Evolutionary conservation across 2,113 vertebrate species (phyloP), one percentile per base, ranked within the genome.

Genomic region (Psophia crepitans): DNA sequence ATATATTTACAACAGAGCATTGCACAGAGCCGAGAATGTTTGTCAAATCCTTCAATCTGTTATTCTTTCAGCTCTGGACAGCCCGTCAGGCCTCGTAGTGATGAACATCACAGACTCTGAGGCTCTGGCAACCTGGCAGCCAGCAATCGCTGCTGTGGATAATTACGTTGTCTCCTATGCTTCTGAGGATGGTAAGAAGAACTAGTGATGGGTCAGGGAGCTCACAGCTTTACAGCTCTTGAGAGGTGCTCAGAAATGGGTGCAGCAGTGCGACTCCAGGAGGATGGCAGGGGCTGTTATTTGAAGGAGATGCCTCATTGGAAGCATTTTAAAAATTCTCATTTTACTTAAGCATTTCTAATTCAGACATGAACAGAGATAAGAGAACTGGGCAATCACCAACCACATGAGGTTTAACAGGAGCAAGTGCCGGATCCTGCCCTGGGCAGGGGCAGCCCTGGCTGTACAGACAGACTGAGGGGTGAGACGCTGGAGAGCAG

Each of bases 101-200:
- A 94, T 99, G 84, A 99, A 99, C 95, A 98, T 99, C 98, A 99
- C 99, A 0, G 99, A 99, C 75, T 98, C 98, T 0, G 98, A 98
- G 85, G 99, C 99, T 56, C 86, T 99, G 96, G 98, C 99, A 44
- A 98, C 98, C 49, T 99, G 99, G 99, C 99, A 99, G 96, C 99
- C 99, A 1, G 99, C 99, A 70, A 99, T 99, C 6, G 99, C 99
- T 24, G 98, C 99, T 0, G 99, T 99, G 74, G 99, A 99, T 18
- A 99, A 98, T 63, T 99, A 99, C 0, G 92, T 99, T 86, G 99
- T 99, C 97, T 99, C 99, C 84, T 99, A 99, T 77, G 96, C 97
- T 5, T 98, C 99, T 41, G 99, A 99, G 90, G 96, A 97, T 41
- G 99, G 99, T 99, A 98, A 98, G 97, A 54, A 32, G 21, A 23